Base-by-base conservation (phyloP, 2,113 vertebrate species). In the Xenopus laevis region DNA sequence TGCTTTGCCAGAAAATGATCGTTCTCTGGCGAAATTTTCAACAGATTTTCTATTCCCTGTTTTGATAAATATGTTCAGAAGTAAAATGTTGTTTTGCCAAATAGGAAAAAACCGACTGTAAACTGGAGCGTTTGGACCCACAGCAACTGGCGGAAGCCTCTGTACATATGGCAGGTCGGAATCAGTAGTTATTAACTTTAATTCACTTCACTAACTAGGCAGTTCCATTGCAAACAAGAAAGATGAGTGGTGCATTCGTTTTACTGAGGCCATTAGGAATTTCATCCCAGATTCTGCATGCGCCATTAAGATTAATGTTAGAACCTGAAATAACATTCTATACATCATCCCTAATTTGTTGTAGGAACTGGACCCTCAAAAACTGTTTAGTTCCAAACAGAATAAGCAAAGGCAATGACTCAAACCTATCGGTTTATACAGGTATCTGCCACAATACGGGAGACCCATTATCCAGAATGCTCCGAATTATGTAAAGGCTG, bases 261-360 rank as follows among this genome's bases (percentile, higher is more conserved):
- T 27, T 50, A 50, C 47, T 4, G 47, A 7, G 15, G 47, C 47
- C 17, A 55, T n/a, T n/a, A 55, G 15, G 53, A 55, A n/a, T 55
- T 55, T 55, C 15, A 55, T 15, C 65, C 65, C 65, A 67, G 18
- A 67, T 23, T 67, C 20, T 52, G n/a, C 21, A 15, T 13, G 46
- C 45, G 4, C 46, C 65, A 47, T 67, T 50, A 47, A 21, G 45
- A 67, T 67, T 67, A 21, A 47, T 67, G 45, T 50, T 23, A 15
- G 13, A 46, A 67, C 52, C 46, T 47, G 13, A 52, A 18, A 21
- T n/a, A 50, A 18, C 40, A 50, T 68, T 30, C 13, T 27, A 27
- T 18, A 53, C 47, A 23, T 68, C 44, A 50, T 53, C 21, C 16
- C 15, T 17, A 64, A 44, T 15, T 64, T 7, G 61, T 33, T 40